phyloP scores from a whole-genome alignment of 2,797 vertebrate species.

The Ceryle rudis region DNA sequence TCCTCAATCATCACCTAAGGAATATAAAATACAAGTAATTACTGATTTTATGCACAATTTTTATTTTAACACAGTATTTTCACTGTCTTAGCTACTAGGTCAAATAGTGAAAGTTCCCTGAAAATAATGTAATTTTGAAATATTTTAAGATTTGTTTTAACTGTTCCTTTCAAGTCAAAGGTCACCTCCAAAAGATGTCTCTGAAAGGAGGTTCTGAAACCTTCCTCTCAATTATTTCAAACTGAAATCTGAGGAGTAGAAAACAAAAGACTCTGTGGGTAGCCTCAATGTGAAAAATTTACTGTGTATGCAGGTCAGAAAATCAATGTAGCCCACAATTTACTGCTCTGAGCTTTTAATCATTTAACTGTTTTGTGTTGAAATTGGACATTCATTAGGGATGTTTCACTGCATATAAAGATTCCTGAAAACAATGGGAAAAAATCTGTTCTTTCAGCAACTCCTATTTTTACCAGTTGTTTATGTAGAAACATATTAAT shows the following conservation, averaged over 20 bases:
- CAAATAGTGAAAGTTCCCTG: slow-evolving; percentile 24
- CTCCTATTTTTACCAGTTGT: not conserved
- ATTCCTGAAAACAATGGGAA: slow-evolving; percentile 5
- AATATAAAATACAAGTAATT: not conserved
- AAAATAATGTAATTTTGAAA: slow-evolving; percentile 35
- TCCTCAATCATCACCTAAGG: not conserved
- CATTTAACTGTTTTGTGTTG: slow-evolving; percentile 46
- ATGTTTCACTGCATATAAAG: slow-evolving; percentile 6
- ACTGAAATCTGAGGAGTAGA: slow-evolving; percentile 21
- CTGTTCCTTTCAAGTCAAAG: slow-evolving; percentile 22
- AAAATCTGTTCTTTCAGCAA: not conserved
- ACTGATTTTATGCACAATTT: not conserved
- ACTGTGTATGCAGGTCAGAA: slow-evolving; percentile 48
- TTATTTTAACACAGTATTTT: not conserved
- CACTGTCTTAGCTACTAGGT: not conserved
- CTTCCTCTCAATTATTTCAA: slow-evolving; percentile 39
- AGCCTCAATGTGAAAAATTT: slow-evolving; percentile 27
- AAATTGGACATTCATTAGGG: not conserved
- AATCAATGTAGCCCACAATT: slow-evolving; percentile 60
- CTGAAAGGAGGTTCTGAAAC: slow-evolving; percentile 45
- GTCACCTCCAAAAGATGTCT: slow-evolving; percentile 64
- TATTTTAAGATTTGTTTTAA: slow-evolving; percentile 24
- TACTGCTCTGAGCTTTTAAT: slow-evolving; percentile 36
- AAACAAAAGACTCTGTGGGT: slow-evolving; percentile 28
- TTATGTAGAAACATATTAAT: not conserved